Evolutionary conservation across 2,888 invertebrate species (phyloP), one percentile per base, ranked within the genome.

Genomic region (Ceramica pisi): DNA sequence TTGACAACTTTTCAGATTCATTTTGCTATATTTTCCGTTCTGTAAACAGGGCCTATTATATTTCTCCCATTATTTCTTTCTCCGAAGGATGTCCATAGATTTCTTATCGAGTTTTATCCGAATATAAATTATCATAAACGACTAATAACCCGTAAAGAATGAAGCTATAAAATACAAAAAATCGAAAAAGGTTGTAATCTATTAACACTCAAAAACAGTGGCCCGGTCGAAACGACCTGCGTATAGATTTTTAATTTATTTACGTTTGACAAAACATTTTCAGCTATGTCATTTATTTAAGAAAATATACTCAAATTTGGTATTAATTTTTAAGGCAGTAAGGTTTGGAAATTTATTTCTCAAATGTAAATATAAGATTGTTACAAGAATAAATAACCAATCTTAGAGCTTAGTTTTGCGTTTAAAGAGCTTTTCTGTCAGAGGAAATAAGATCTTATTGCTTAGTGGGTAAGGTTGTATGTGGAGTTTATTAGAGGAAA

Each of bases 161-260:
- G 82, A 91, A 89, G 90, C 87, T 82, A 90, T 90, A 88, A 90
- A 89, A 88, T 80, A 83, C 69, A 84, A 86, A 86, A 86, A 73
- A 82, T 23, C 16, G 67, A 66, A 71, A 72, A 70, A 67, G 68
- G 71, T 76, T 65, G 67, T 91, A 90, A 93, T 92, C 93, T 94
- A 94, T 95, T 94, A 95, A 94, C 95, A 94, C 94, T 90, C 89
- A 88, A 90, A 90, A 92, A 92, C 94, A 87, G 93, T 93, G 93
- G 94, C 92, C 88, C 76, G 89, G 86, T 84, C 89, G 78, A 80
- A 89, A 86, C 89, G 90, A 91, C 89, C 89, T 86, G 79, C 85
- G 88, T 91, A 93, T 92, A 92, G 93, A 91, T 93, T 93, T 91
- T 87, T 82, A 93, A 95, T 94, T 93, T 94, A 94, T 94, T 89